A percentile compares a stretch with the other conserved stretches of the same genome.
Evolutionary conservation across 2,888 invertebrate species (phyloP).

Genomic region (Endotricha flammealis): DNA sequence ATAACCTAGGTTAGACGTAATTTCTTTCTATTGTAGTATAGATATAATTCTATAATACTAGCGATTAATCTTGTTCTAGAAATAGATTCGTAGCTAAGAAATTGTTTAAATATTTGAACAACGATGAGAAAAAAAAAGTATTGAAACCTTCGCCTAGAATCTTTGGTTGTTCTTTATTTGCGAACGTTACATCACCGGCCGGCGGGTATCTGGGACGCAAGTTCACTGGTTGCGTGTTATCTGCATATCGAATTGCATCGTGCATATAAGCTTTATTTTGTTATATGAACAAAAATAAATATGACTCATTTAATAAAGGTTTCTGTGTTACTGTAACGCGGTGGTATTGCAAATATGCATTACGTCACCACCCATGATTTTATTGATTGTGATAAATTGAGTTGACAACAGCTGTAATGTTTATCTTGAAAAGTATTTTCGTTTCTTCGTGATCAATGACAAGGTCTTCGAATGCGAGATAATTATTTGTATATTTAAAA

Average conservation of each 20-base stretch:
- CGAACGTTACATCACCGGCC: slow-evolving; percentile 28
- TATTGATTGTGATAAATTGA: too few species aligned
- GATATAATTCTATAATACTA: too few species aligned
- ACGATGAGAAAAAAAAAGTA: neutral
- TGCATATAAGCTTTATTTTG: slow-evolving; percentile 8
- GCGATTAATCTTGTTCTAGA: too few species aligned
- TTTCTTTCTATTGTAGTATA: too few species aligned
- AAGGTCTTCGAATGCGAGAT: too few species aligned
- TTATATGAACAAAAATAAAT: neutral
- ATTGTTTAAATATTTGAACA: neutral
- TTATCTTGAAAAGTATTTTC: too few species aligned
- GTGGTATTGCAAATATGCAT: slow-evolving; percentile 1
- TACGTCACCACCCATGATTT: neutral
- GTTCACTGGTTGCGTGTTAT: slow-evolving; percentile 24
- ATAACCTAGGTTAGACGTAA: too few species aligned
- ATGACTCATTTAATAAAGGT: slow-evolving; percentile 5
- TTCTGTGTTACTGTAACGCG: slow-evolving; percentile 8
- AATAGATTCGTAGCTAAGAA: too few species aligned
- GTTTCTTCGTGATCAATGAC: too few species aligned
- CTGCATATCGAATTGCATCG: slow-evolving; percentile 29
- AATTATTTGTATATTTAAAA: too few species aligned
- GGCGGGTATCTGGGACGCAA: slow-evolving; percentile 32
- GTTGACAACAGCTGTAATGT: too few species aligned
- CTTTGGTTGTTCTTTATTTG: slow-evolving; percentile 17
- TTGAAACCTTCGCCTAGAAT: slow-evolving; percentile 4